Percentiles rank a stretch among this genome's conserved stretches.
Conservation (phyloP, 2,888 invertebrate species). For the Ganaspis brasiliensis region DNA sequence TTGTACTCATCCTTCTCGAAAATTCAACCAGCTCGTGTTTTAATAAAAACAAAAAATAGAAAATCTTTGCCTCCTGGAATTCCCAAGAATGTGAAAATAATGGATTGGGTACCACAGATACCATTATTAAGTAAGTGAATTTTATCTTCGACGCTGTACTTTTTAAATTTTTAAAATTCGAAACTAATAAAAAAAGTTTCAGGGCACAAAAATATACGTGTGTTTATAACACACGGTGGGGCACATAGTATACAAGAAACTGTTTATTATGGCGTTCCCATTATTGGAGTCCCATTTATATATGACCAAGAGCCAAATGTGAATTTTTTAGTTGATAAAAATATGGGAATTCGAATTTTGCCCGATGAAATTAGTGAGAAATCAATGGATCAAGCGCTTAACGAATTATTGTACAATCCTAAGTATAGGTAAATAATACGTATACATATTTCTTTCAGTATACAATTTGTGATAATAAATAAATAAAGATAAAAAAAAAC, state of each 20-base stretch:
- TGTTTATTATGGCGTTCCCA: slow-evolving; percentile 63
- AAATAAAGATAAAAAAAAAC: no score
- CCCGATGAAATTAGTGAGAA: slow-evolving; percentile 62
- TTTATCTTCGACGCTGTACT: no score
- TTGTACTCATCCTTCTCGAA: slow-evolving; percentile 67
- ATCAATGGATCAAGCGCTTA: slow-evolving; percentile 63
- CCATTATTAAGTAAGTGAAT: slow-evolving; percentile 65
- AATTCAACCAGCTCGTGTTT: slow-evolving; percentile 69
- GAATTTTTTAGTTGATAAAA: slow-evolving; percentile 60
- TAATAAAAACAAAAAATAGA: slow-evolving; percentile 68
- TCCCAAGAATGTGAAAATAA: slow-evolving; percentile 70
- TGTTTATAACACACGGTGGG: slow-evolving; percentile 73
- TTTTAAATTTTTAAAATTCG: no score
- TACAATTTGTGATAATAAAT: no score
- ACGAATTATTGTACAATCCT: slow-evolving; percentile 65
- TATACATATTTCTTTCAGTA: no score
- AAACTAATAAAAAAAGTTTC: no score
- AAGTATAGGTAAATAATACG: slow-evolving; percentile 65
- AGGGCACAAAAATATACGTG: slow-evolving; percentile 67
- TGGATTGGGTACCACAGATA: slow-evolving; percentile 70
- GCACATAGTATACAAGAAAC: slow-evolving; percentile 68
- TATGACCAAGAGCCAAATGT: slow-evolving; percentile 70
- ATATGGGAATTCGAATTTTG: slow-evolving; percentile 63
- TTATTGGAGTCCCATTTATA: slow-evolving; percentile 68
- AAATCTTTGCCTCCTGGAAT: slow-evolving; percentile 67